phyloP scores from a whole-genome alignment of 2,797 vertebrate species.

The Ceryle rudis region DNA sequence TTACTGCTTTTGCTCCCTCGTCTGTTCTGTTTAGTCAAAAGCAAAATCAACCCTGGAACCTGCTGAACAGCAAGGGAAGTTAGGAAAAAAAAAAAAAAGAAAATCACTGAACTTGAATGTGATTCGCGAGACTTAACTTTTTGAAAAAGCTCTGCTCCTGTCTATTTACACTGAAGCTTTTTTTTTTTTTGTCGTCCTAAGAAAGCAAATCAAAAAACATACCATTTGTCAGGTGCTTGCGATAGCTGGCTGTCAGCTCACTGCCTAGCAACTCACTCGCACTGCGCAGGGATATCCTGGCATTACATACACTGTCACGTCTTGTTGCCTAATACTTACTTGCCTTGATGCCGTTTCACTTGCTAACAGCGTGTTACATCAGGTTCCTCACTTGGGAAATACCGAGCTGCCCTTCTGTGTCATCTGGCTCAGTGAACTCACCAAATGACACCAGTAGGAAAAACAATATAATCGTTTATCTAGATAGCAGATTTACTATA shows the following conservation, averaged over 20 bases:
- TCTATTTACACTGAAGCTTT: background rate
- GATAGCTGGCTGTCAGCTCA: background rate
- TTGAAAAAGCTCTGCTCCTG: background rate
- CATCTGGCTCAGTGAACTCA: background rate
- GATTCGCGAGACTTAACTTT: background rate
- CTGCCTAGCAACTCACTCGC: background rate
- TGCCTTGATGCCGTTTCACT: background rate
- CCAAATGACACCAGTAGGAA: background rate
- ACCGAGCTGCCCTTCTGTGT: background rate
- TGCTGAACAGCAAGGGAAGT: background rate
- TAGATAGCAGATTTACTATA: background rate
- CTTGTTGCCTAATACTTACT: background rate
- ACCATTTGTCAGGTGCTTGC: background rate
- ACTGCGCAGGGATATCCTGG: background rate
- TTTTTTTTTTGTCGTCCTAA: background rate
- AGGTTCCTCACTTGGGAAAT: background rate
- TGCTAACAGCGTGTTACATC: background rate
- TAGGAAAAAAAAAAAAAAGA: background rate
- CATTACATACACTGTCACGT: background rate
- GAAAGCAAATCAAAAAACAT: background rate
- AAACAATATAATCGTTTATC: background rate
- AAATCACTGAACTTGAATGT: background rate
- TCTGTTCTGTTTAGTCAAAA: background rate
- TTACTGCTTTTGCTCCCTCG: background rate
- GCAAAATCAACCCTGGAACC: background rate